Evolutionary conservation across 2,797 vertebrate species (phyloP), one percentile per base, ranked within the genome.

Genomic region (Coregonus ussuriensis): DNA sequence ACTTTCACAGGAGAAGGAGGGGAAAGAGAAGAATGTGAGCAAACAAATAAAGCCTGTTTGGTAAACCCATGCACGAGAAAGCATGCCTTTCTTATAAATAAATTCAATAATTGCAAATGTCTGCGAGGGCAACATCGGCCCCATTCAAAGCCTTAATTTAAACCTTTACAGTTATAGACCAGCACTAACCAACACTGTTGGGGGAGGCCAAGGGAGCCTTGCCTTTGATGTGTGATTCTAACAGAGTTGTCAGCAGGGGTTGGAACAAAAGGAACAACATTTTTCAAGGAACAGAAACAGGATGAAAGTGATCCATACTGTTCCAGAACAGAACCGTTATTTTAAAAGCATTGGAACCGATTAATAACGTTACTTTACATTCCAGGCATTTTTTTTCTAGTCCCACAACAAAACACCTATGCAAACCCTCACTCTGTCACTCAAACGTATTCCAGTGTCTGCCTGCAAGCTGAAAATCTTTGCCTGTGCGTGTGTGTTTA

Each of bases 31-130:
- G 16, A 81, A 86, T 77, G 81, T 81, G 79, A 77, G 81, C 37
- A 29, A 81, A 87, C 80, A 88, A 85, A 84, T 81, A 86, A 82
- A 85, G 82, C 78, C 77, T 79, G 80, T 84, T 86, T 82, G 86
- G 77, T 85, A 80, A 84, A 83, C 66, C 71, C 80, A 76, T 87
- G 84, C 89, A 86, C 68, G 54, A 88, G 77, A 85, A 87, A 86
- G 80, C 82, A 86, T 88, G 89, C 82, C 81, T 87, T 81, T 84
- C 82, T 86, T 74, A 79, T 62, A 74, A 84, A 76, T 66, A 79
- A 81, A 90, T 83, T 79, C 70, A 88, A 83, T 77, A 81, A 88
- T 84, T 80, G 86, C 69, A 71, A 73, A 75, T 25, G 35, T 86
- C 85, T 83, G 80, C 69, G 62, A 81, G 66, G 76, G 71, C 77